Base-by-base conservation (phyloP, 2,888 invertebrate genomes). In the Schizotus pectinicornis region DNA sequence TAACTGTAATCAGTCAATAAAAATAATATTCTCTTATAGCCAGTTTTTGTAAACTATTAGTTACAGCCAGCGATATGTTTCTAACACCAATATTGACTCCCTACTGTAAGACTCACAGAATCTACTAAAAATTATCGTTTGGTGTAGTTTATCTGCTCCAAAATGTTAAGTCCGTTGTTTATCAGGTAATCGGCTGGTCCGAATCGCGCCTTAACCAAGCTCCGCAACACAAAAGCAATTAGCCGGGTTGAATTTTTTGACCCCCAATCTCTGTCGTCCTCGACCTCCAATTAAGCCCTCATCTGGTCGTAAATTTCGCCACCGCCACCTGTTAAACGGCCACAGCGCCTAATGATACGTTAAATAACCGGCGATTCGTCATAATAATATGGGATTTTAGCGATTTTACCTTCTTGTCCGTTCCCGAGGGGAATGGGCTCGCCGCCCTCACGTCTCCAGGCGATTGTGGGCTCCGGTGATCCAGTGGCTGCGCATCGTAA, bases 401-500 rank as follows among this genome's bases (percentile, higher is more conserved):
- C 11, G 14, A 12, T 8, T n/a, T 76, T 76, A 89, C 89, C 88
- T 83, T 88, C 86, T 67, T 84, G 81, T 32, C 87, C 88, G 65
- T 85, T 86, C 43, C 85, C 82, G 45, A 88, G 75, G 22, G 87
- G 85, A 74, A 91, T 91, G 56, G 86, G 82, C 71, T 87, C 86
- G 55, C 88, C 86, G 74, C 89, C 89, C 77, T 94, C 93, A 63
- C 93, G 83, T 64, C 90, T 83, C 95, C 95, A 95, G 63, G 87
- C 89, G 78, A 94, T 92, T 71, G 86, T 89, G 7, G 95, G 95
- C 63, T 86, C 83, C 1, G 95, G 95, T 14, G 91, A 90, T 50
- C 95, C 92, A n/a, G 88, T 90, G n/a, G 94, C 94, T 37, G 91
- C 90, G 76, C 95, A 95, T 56, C 88, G 86, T 59, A 95, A 81